Conservation (phyloP, 2,797 vertebrate species). For the Eleutherodactylus coqui region DNA sequence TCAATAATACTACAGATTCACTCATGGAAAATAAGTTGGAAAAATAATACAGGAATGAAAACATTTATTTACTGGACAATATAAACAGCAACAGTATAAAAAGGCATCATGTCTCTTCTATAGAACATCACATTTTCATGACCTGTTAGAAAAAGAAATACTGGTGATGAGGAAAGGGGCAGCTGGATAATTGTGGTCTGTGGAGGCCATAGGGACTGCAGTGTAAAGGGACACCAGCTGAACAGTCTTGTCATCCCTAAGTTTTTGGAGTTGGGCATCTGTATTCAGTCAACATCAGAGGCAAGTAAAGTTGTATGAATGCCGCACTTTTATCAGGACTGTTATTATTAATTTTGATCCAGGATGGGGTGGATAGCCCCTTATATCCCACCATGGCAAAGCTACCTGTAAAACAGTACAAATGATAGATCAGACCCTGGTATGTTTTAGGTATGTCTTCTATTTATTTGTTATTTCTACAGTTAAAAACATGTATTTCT, state of each 20-base stretch:
- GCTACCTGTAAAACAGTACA: constrained; percentile 65
- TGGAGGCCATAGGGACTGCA: not conserved
- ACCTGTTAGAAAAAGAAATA: not conserved
- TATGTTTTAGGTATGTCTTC: not conserved
- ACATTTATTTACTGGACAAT: constrained; percentile 67
- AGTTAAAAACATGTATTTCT: not conserved
- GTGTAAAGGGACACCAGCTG: not conserved
- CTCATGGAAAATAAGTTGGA: constrained; percentile 11
- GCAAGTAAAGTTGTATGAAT: constrained; percentile 66
- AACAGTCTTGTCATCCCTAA: constrained; percentile 18
- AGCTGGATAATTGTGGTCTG: not conserved
- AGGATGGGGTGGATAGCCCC: constrained; percentile 64
- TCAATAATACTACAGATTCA: not conserved
- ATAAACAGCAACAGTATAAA: constrained; percentile 52
- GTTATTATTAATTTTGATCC: constrained; percentile 68
- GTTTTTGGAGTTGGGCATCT: constrained; percentile 42
- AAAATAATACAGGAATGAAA: constrained; percentile 49
- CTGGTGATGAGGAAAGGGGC: not conserved
- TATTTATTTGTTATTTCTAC: not conserved
- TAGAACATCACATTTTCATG: constrained; percentile 36
- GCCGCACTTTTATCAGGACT: constrained; percentile 64
- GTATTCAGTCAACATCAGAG: constrained; percentile 66
- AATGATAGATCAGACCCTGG: not conserved
- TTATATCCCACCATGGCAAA: constrained; percentile 69
- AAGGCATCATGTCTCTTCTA: constrained; percentile 2